A percentile compares a stretch with the other conserved stretches of the same genome.
These are phyloP conservation scores for Thunnus thynnus DNA, from an alignment of 2,113 vertebrate genomes.

Conservation along the genomic window DNA sequence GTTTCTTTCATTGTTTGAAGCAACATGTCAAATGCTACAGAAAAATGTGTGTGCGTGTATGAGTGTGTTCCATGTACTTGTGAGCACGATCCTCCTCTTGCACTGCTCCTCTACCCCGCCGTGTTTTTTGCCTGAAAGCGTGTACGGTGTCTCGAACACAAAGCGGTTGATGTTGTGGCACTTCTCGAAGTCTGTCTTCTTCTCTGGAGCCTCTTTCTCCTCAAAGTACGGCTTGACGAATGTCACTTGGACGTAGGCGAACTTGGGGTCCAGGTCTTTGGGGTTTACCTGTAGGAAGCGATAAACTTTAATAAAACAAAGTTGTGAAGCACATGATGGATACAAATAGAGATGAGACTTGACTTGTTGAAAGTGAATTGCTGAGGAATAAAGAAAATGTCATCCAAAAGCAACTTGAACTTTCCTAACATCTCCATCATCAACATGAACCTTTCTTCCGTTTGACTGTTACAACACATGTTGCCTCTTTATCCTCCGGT, in stretches of 20 bases:
- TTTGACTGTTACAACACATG: neutral
- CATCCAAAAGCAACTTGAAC: neutral
- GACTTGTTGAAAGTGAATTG: neutral
- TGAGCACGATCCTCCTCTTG: constrained; percentile 92
- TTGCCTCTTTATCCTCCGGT: neutral
- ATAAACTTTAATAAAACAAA: neutral
- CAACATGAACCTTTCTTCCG: neutral
- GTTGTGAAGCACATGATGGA: neutral
- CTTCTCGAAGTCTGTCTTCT: constrained; percentile 94
- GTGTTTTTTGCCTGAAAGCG: constrained; percentile 96
- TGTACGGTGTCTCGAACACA: constrained; percentile 97
- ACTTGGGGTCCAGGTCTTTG: constrained; percentile 94
- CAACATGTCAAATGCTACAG: too few species aligned
- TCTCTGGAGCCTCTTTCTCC: constrained; percentile 93
- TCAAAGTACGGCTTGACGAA: constrained; percentile 97
- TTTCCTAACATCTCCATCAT: neutral
- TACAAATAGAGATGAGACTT: too few species aligned
- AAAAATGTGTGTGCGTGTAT: too few species aligned
- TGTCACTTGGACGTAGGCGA: constrained; percentile 95
- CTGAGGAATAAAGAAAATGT: neutral
- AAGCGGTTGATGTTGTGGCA: constrained; percentile 95
- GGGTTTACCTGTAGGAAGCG: constrained; percentile 87
- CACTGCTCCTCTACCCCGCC: constrained; percentile 96
- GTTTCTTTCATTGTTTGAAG: too few species aligned
- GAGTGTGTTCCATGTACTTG: constrained; percentile 81